phyloP scores from a whole-genome alignment of 1,140 invertebrate genomes.

The Pogonus chalceus region DNA sequence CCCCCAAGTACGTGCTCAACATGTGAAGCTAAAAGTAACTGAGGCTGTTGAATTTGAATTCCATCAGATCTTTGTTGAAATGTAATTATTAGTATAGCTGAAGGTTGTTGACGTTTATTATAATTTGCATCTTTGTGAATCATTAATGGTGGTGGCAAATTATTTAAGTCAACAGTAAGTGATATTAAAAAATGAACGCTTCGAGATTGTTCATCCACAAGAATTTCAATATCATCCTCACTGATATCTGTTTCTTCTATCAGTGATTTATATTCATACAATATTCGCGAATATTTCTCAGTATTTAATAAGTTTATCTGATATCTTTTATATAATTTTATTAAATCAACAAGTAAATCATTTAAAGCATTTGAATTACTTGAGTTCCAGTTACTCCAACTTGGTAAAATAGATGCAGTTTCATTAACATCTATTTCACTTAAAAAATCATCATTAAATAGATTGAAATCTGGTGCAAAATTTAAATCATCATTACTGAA shows the following conservation, averaged over 20 bases:
- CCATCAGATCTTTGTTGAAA: conserved; percentile 24
- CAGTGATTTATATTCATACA: conserved; percentile 26
- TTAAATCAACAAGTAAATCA: conserved; percentile 28
- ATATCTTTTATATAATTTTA: conserved; percentile 28
- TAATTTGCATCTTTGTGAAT: too few species aligned
- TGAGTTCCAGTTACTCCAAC: conserved; percentile 29
- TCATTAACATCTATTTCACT: conserved; percentile 25
- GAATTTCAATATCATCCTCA: conserved; percentile 30
- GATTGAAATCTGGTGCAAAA: conserved; percentile 33
- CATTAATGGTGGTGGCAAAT: conserved; percentile 27
- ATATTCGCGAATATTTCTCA: conserved; percentile 22
- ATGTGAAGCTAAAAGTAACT: conserved; percentile 26
- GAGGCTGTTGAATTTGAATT: conserved; percentile 19
- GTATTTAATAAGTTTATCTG: conserved; percentile 28
- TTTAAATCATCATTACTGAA: conserved; percentile 28
- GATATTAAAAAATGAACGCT: conserved; percentile 29
- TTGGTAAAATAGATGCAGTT: conserved; percentile 27
- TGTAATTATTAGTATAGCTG: conserved; percentile 22
- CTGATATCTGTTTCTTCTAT: conserved; percentile 18
- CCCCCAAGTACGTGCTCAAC: conserved; percentile 27
- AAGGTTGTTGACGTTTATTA: conserved; percentile 19
- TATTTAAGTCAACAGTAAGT: conserved; percentile 25
- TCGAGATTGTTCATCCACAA: conserved; percentile 23
- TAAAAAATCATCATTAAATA: conserved; percentile 29
- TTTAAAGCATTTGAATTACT: conserved; percentile 27